Percentiles rank a stretch among this genome's conserved stretches.
phyloP scores from a whole-genome alignment of 2,113 vertebrate genomes.

The Chionomys nivalis region DNA sequence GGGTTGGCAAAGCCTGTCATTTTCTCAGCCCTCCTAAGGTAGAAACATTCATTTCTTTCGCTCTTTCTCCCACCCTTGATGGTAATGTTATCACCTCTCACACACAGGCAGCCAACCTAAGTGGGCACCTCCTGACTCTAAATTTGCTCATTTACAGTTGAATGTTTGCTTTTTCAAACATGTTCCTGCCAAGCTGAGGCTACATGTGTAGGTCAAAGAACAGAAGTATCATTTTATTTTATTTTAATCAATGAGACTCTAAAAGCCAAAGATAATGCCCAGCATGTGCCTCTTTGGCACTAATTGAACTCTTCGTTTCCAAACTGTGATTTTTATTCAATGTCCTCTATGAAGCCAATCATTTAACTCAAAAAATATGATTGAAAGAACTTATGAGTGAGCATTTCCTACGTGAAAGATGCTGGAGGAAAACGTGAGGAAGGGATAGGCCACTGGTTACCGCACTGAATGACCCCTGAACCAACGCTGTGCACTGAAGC shows the following conservation, averaged over 20 bases:
- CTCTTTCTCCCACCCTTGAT: neutral
- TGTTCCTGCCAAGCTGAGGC: conserved; percentile 8
- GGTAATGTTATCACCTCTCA: neutral
- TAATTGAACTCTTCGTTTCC: neutral
- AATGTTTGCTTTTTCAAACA: neutral
- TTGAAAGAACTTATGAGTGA: conserved; percentile 10
- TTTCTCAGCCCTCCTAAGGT: neutral
- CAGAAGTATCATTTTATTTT: no score
- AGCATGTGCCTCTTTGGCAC: neutral
- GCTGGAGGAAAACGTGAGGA: neutral
- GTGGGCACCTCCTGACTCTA: neutral
- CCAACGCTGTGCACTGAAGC: neutral
- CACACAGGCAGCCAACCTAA: neutral
- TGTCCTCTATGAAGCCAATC: neutral
- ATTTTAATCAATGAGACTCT: neutral
- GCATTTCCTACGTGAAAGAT: neutral
- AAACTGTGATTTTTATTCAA: conserved; percentile 8
- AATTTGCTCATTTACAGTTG: neutral
- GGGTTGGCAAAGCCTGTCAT: neutral
- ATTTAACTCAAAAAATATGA: neutral
- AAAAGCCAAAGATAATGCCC: conserved; percentile 16
- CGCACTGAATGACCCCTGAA: neutral
- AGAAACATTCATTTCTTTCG: neutral
- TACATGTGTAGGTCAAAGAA: neutral
- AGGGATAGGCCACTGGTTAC: neutral